These are phyloP conservation scores for Cydia fagiglandana DNA, from an alignment of 1,140 invertebrate species.

Conservation along the genomic window DNA sequence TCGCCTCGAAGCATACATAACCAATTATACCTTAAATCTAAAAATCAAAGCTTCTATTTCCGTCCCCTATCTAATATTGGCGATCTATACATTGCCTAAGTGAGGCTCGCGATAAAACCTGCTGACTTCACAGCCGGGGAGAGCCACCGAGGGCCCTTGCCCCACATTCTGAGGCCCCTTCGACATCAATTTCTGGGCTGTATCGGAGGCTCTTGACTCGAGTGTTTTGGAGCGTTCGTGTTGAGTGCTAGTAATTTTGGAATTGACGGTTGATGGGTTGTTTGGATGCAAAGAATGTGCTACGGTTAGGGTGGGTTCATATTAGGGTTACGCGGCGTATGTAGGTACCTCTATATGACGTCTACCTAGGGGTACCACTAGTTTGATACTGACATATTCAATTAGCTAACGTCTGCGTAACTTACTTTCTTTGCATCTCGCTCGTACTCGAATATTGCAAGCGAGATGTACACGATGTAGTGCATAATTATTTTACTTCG, in stretches of 20 bases:
- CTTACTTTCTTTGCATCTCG: too few species aligned
- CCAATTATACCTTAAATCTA: neutral
- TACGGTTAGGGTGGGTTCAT: neutral
- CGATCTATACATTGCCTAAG: slow-evolving; percentile 12
- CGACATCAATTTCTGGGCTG: slow-evolving; percentile 51
- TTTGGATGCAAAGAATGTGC: neutral
- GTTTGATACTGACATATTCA: too few species aligned
- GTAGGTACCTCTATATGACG: too few species aligned
- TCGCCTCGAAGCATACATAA: neutral
- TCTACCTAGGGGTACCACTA: too few species aligned
- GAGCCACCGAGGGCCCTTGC: slow-evolving; percentile 45
- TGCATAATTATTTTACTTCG: too few species aligned
- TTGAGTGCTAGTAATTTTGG: slow-evolving; percentile 21
- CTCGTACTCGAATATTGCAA: too few species aligned
- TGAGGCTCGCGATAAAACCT: slow-evolving; percentile 46
- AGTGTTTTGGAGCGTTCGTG: slow-evolving; percentile 25
- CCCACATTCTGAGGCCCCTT: slow-evolving; percentile 50
- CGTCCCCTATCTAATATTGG: slow-evolving; percentile 27
- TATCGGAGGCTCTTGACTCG: slow-evolving; percentile 15
- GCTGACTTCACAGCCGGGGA: slow-evolving; percentile 49
- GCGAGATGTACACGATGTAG: too few species aligned
- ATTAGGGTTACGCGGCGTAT: too few species aligned
- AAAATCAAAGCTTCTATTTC: slow-evolving; percentile 23
- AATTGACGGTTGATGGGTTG: neutral
- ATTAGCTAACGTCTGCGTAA: too few species aligned